These are phyloP conservation scores for Botia almorhae DNA, from an alignment of 2,797 vertebrate genomes.

Conservation along the genomic window DNA sequence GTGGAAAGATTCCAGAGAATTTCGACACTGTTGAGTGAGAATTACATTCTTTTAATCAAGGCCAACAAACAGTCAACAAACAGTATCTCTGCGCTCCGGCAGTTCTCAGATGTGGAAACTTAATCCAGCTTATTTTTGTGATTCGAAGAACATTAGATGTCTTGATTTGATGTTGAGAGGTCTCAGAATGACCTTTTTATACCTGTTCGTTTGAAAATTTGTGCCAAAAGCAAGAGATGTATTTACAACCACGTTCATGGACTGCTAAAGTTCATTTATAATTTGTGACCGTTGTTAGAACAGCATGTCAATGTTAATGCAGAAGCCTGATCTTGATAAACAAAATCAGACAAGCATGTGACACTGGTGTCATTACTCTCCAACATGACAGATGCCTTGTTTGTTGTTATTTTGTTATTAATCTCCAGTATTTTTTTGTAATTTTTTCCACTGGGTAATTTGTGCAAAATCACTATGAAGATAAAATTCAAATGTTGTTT, in stretches of 20 bases:
- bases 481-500: constrained; percentile 1
- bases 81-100: not conserved
- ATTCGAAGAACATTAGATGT: not conserved
- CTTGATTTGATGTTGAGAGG: constrained; percentile 4
- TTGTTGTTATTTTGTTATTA: not conserved
- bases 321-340: not conserved
- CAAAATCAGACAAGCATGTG: not conserved
- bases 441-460: not conserved
- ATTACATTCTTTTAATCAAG: constrained; percentile 35
- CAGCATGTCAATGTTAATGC: not conserved
- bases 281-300: not conserved
- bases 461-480: not conserved
- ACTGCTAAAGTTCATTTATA: not conserved
- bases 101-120: constrained; percentile 19
- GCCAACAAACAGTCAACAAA: constrained; percentile 19
- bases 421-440: not conserved
- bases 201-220: not conserved
- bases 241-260: not conserved
- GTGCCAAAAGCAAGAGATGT: constrained; percentile 8
- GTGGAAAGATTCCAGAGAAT: not conserved
- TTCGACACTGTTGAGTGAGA: constrained; percentile 12
- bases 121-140: not conserved
- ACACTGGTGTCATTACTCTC: not conserved
- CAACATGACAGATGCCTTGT: not conserved
- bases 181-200: constrained; percentile 5